phyloP scores from a whole-genome alignment of 2,888 invertebrate species.

The Metalampra italica region DNA sequence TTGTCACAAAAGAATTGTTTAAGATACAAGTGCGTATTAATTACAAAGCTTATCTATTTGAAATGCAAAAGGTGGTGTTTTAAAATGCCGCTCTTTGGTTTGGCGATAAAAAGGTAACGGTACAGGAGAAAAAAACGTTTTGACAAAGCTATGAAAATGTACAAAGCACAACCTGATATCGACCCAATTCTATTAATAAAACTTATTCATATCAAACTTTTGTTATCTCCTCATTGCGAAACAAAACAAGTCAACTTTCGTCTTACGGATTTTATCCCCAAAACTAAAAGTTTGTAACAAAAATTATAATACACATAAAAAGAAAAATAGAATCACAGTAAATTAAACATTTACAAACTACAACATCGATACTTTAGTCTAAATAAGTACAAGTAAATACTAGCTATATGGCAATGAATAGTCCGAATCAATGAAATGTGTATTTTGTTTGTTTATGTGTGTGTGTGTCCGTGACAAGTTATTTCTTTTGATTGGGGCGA shows the following conservation, averaged over 20 bases:
- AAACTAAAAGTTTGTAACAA: conserved; percentile 45
- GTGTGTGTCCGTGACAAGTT: neutral
- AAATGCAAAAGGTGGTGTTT: conserved; percentile 22
- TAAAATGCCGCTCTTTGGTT: conserved; percentile 58
- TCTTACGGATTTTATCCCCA: conserved; percentile 66
- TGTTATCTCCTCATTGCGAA: conserved; percentile 14
- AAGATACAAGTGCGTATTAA: conserved; percentile 36
- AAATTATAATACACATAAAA: conserved; percentile 44
- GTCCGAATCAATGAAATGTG: conserved; percentile 54
- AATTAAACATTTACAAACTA: conserved; percentile 54
- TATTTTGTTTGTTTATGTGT: neutral
- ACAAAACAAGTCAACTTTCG: conserved; percentile 46
- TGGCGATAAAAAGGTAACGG: conserved; percentile 29
- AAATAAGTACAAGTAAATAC: conserved; percentile 55
- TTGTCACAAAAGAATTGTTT: conserved; percentile 21
- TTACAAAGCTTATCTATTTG: conserved; percentile 39
- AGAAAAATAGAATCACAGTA: conserved; percentile 67
- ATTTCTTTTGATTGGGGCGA: too few relatives aligned
- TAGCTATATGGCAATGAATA: conserved; percentile 65
- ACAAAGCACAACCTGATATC: conserved; percentile 29
- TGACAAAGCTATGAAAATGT: neutral
- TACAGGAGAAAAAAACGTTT: neutral
- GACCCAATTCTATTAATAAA: conserved; percentile 25
- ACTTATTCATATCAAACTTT: conserved; percentile 9
- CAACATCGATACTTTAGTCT: conserved; percentile 40